These are phyloP conservation scores for Tinamus major DNA, from an alignment of 2,797 vertebrate genomes.

Conservation along the genomic window DNA sequence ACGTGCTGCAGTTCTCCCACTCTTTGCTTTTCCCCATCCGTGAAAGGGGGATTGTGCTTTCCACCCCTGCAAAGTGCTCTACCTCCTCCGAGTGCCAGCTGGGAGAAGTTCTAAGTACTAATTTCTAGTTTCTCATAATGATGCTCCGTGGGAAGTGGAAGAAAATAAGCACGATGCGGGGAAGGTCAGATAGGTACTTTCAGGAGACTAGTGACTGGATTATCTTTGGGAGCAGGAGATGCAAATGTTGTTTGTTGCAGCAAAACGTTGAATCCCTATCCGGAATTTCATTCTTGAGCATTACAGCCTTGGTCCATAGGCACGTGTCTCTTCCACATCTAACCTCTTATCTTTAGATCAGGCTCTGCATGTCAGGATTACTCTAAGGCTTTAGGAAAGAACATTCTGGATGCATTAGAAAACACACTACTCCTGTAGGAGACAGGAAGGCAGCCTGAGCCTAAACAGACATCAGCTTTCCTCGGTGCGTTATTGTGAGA, in stretches of 20 bases:
- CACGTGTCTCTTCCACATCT: not conserved
- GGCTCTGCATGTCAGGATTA: not conserved
- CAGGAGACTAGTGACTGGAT: not conserved
- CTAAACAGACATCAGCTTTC: not conserved
- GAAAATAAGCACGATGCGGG: not conserved
- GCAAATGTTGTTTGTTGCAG: too few species aligned
- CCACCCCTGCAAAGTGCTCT: not conserved
- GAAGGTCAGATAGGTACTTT: not conserved
- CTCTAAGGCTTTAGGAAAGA: not conserved
- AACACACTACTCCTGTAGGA: not conserved
- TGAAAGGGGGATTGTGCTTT: not conserved
- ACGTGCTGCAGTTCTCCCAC: not conserved
- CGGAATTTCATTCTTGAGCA: not conserved
- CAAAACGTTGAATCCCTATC: not conserved
- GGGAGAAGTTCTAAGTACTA: not conserved
- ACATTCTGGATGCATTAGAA: not conserved
- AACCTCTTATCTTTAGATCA: not conserved
- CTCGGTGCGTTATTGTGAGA: rapidly evolving
- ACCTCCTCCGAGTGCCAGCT: rapidly evolving
- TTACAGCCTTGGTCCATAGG: not conserved
- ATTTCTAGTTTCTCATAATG: not conserved
- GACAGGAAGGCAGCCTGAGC: not conserved
- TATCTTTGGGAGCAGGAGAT: not conserved
- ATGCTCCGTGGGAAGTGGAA: not conserved
- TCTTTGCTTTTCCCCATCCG: not conserved